Base-by-base conservation (phyloP, 2,888 invertebrate genomes). In the Minunthozetes semirufus region DNA sequence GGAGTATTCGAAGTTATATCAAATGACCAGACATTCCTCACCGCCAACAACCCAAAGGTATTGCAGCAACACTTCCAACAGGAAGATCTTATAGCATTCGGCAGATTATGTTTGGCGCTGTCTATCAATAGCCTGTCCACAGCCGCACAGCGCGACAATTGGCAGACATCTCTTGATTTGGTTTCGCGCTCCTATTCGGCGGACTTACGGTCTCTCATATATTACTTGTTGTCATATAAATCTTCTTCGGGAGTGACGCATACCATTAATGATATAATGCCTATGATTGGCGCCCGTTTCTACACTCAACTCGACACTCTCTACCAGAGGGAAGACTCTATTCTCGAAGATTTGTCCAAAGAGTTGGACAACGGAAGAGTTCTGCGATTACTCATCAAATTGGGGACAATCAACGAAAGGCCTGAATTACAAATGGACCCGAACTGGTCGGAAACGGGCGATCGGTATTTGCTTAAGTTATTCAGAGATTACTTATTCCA, bases 401-500 rank as follows among this genome's bases (percentile, higher is more conserved):
- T 99, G 75, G 92, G 92, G 75, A 89, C 92, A n/a, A 90, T 98
- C 80, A 94, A 95, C 82, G 99, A 99, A 83, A 86, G 98, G 78
- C 94, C 94, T 46, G 96, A 97, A 92, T 87, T 94, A 81, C 93
- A 93, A 83, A 85, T 94, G 87, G 97, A 98, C 84, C 88, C 90
- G 15, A 88, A 92, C 17, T 99, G 99, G 98, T 90, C 95, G 48
- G 99, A 99, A 85, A 98, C 97, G 27, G 98, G 97, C 25, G 95
- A 98, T 85, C 89, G 98, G 73, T 99, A 98, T 85, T 92, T 99
- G 91, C 86, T 99, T 84, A 98, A 98, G 85, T 85, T 99, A 82
- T 99, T 97, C 86, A 88, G 98, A 77, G 98, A 99, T 86, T 95
- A 94, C 83, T 87, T 98, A 81, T 98, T 99, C 85, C 98, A 99